Percentiles rank a stretch among this genome's conserved stretches.
phyloP scores from a whole-genome alignment of 35 echinoderm and acorn worm species.

The Patiria miniata region DNA sequence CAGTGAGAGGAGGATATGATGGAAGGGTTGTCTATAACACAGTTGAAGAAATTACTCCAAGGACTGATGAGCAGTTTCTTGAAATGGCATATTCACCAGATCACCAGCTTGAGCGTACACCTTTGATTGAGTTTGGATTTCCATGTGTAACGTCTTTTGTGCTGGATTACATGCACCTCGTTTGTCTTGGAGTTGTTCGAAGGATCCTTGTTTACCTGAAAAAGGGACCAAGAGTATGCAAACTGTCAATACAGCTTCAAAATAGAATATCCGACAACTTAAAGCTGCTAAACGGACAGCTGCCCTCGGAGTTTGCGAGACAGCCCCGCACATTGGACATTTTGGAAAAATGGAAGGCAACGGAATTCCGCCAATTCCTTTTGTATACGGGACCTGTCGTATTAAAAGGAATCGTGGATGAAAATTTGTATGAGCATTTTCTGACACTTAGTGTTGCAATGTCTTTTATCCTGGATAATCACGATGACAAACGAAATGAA shows the following conservation, averaged over 20 bases:
- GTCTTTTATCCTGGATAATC: neutral
- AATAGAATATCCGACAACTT: neutral
- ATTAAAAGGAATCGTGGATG: neutral
- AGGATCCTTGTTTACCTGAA: neutral
- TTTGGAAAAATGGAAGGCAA: conserved; percentile 44
- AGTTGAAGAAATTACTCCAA: neutral
- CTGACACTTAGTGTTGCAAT: neutral
- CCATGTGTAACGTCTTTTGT: neutral
- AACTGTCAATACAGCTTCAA: neutral
- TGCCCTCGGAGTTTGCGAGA: conserved; percentile 25
- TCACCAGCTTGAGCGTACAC: neutral
- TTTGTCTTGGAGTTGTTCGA: conserved; percentile 25
- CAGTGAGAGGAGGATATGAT: neutral
- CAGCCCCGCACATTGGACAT: neutral
- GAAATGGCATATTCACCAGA: neutral
- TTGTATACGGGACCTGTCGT: conserved; percentile 31
- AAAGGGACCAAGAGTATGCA: neutral
- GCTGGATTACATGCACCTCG: conserved; percentile 32
- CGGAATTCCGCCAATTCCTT: conserved; percentile 43
- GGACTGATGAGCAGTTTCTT: neutral
- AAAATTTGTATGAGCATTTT: neutral
- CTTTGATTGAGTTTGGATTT: conserved; percentile 4
- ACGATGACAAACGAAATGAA: neutral
- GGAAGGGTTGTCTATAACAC: neutral
- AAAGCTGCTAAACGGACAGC: neutral